Evolutionary conservation across 2,113 vertebrate species (phyloP).

Genomic region (Indicator maculatus): DNA sequence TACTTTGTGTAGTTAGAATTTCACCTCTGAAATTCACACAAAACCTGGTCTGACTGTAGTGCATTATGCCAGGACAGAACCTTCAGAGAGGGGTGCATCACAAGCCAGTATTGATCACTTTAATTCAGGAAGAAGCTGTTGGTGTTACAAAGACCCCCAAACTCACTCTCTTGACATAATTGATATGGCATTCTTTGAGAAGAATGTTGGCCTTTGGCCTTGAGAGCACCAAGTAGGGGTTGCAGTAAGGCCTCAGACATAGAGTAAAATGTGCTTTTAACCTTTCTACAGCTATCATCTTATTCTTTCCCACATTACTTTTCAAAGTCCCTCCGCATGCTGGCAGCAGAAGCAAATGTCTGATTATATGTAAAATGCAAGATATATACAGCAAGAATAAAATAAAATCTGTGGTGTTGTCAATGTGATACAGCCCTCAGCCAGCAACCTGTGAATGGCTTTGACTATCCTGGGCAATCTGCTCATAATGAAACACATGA

Average conservation of each 20-base stretch:
- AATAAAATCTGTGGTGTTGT: background rate
- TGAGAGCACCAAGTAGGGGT: background rate
- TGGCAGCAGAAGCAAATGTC: background rate
- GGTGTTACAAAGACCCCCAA: background rate
- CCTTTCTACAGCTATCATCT: background rate
- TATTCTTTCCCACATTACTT: background rate
- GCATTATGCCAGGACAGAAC: background rate
- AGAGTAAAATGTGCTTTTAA: background rate
- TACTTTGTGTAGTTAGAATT: background rate
- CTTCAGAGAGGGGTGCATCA: background rate
- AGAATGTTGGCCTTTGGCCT: background rate
- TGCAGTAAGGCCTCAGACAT: background rate
- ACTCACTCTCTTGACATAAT: background rate
- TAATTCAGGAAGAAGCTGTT: background rate
- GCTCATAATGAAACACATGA: background rate
- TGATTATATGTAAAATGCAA: background rate
- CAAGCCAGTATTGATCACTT: background rate
- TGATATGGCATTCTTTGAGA: background rate
- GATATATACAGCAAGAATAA: background rate
- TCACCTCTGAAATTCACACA: background rate
- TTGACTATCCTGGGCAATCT: background rate
- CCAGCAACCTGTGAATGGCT: background rate
- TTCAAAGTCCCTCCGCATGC: background rate
- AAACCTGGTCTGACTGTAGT: background rate
- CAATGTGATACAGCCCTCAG: fast-evolving